phyloP scores from a whole-genome alignment of 1,140 invertebrate genomes.

The Colletes gigas region DNA sequence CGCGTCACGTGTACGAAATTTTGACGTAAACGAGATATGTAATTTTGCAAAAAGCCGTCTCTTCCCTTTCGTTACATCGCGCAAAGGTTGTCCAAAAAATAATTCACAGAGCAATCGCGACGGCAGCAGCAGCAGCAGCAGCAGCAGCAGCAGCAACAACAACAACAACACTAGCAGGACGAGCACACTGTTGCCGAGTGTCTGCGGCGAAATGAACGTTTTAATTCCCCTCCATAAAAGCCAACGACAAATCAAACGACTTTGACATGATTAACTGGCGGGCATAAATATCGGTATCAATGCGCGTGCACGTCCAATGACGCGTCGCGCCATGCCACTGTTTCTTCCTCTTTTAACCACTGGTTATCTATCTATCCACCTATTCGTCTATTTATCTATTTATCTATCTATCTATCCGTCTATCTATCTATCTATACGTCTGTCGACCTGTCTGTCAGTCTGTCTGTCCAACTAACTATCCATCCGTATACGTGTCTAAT shows the following conservation, averaged over 20 bases:
- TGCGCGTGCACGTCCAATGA: constrained; percentile 78
- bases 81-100: constrained; percentile 74
- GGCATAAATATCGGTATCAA: constrained; percentile 81
- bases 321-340: constrained; percentile 68
- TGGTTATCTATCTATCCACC: constrained; percentile 12
- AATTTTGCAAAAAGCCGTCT: constrained; percentile 79
- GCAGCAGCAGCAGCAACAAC: constrained; percentile 53
- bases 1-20: constrained; percentile 60
- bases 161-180: constrained; percentile 57
- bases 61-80: constrained; percentile 50
- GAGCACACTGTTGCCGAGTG: constrained; percentile 76
- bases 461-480: no score
- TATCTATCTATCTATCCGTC: not conserved
- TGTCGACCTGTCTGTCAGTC: not conserved
- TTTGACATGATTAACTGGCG: constrained; percentile 81
- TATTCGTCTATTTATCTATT: not conserved
- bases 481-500: not conserved
- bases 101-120: constrained; percentile 72
- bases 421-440: not conserved
- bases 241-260: constrained; percentile 81
- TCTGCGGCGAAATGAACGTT: constrained; percentile 81
- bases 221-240: constrained; percentile 81
- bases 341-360: constrained; percentile 51
- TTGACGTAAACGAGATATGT: constrained; percentile 62
- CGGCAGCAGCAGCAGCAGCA: constrained; percentile 45